phyloP scores from a whole-genome alignment of 2,888 invertebrate genomes.

The Hypena proboscidalis region DNA sequence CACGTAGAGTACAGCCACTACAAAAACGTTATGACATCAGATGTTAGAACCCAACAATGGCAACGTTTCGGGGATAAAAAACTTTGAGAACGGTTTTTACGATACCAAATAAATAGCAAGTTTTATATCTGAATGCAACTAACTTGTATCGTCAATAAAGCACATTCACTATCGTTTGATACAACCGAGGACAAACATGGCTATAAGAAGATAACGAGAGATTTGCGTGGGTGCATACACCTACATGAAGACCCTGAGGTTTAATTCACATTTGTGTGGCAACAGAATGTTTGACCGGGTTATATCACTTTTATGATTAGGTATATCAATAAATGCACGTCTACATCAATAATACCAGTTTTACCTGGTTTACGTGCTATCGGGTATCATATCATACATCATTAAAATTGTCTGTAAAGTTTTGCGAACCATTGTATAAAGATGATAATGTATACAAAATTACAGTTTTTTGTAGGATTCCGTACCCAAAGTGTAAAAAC shows the following conservation, averaged over 20 bases:
- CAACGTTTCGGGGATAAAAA: too few relatives aligned
- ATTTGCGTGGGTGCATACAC: constrained; percentile 52
- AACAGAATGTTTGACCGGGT: constrained; percentile 33
- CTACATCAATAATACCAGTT: too few relatives aligned
- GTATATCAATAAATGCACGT: constrained; percentile 32
- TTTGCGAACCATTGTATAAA: too few relatives aligned
- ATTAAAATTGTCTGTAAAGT: too few relatives aligned
- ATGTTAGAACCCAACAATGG: neutral
- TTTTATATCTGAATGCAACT: neutral
- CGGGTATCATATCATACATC: too few relatives aligned
- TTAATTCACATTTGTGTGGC: constrained; percentile 38
- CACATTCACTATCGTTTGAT: constrained; percentile 16
- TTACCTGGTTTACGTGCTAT: too few relatives aligned
- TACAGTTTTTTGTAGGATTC: too few relatives aligned
- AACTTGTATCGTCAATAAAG: neutral
- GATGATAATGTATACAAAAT: too few relatives aligned
- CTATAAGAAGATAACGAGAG: constrained; percentile 44
- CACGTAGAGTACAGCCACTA: constrained; percentile 18
- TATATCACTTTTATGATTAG: constrained; percentile 23
- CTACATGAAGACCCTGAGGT: constrained; percentile 48
- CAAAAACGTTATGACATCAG: constrained; percentile 16
- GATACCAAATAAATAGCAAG: too few relatives aligned
- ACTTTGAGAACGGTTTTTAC: too few relatives aligned
- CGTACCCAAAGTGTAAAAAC: too few relatives aligned
- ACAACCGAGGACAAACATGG: constrained; percentile 37